Evolutionary conservation across 2,888 invertebrate species (phyloP), one percentile per base, ranked within the genome.

Genomic region (Brachynemurus nebulosus): DNA sequence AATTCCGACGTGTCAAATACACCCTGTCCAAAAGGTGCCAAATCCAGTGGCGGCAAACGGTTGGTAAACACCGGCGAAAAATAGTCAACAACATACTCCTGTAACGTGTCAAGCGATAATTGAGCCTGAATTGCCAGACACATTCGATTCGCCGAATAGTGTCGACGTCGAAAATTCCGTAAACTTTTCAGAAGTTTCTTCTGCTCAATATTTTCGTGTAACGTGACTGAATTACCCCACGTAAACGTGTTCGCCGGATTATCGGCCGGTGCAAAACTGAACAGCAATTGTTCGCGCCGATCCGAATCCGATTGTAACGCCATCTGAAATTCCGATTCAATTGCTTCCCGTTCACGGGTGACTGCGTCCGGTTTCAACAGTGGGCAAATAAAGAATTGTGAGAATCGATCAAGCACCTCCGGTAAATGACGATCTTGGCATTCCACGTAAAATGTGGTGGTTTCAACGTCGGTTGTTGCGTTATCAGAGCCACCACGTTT

Each of bases 121-220:
- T 78, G 69, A 4, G 72, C 74, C 69, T 44, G 44, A 7, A 91
- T 72, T 36, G 85, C 83, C 2, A 92, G 63, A 7, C 83, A 89
- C 90, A 93, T 92, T 51, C 85, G 73, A 55, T 91, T 80, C 7
- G 88, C 86, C 27, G 86, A 84, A 58, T 93, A 93, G 60, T 89
- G 82, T 17, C 78, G 67, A 55, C 72, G 69, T 27, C 85, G 68
- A 56, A 89, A 91, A 46, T 80, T 74, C 53, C 85, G 81, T 5
- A 89, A 70, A 2, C 74, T 69, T 20, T 71, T 60, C 55, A 89
- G 76, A 2, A 92, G 64, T 30, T 69, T 69, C 30, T 79, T 77
- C 50, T 84, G 81, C 9, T 72, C 63, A 16, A 82, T 69, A 48
- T 72, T 70, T 11, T 84, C 81, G 33, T 72, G 71, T 8, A 90